Evolutionary conservation across 2,113 vertebrate genomes (phyloP).

Genomic region (Halcyon malimbica): DNA sequence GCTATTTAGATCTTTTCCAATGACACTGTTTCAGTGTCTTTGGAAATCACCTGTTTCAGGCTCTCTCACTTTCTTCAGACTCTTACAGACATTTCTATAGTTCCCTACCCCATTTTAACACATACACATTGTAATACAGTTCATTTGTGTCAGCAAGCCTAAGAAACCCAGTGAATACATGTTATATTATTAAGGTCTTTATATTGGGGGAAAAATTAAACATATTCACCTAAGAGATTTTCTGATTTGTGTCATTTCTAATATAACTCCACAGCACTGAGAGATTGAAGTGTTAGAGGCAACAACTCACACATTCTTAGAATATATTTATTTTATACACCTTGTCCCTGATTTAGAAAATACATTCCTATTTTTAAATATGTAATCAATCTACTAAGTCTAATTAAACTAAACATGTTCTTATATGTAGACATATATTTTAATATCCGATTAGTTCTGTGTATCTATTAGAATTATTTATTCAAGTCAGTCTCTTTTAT

Average conservation of each 20-base stretch:
- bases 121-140: background rate
- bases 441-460: background rate
- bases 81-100: background rate
- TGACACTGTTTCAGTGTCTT: background rate
- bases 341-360: background rate
- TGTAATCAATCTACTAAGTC: background rate
- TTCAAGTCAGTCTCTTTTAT: background rate
- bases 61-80: background rate
- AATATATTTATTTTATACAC: background rate
- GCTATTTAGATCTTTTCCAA: background rate
- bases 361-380: background rate
- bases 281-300: background rate
- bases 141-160: background rate
- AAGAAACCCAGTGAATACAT: background rate
- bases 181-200: background rate
- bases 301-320: background rate
- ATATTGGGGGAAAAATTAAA: background rate
- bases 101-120: background rate
- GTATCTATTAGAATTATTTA: background rate
- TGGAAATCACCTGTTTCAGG: background rate
- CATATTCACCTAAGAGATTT: background rate
- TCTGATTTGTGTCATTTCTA: background rate
- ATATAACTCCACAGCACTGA: background rate
- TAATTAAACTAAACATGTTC: background rate
- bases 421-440: background rate